Percentiles rank a stretch among this genome's conserved stretches.
phyloP scores from a whole-genome alignment of 2,113 vertebrate genomes.

The Motacilla tschutschensis region DNA sequence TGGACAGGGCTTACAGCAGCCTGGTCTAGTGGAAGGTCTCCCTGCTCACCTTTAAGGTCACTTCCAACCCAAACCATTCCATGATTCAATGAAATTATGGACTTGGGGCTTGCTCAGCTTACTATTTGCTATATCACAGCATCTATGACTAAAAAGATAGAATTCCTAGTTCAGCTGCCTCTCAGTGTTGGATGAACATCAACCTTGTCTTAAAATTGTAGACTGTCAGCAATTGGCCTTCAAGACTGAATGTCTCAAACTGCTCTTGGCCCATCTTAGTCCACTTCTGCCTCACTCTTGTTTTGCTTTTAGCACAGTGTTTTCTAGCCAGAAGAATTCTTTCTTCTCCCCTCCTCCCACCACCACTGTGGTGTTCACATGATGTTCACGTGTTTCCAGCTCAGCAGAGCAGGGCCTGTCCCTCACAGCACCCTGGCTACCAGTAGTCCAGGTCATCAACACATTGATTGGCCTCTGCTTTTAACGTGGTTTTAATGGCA shows the following conservation, averaged over 20 bases:
- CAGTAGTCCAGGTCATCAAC: neutral
- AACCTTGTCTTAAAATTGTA: neutral
- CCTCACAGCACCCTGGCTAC: neutral
- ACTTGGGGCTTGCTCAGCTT: rapidly evolving
- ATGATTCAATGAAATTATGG: neutral
- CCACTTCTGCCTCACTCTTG: neutral
- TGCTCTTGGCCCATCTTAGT: neutral
- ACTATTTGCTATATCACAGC: neutral
- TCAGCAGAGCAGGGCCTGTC: neutral
- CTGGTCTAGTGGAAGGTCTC: neutral
- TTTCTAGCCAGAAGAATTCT: neutral
- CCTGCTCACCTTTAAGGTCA: neutral
- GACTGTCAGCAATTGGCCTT: neutral
- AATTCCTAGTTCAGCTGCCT: neutral
- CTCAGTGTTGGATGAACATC: neutral
- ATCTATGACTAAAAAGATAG: neutral
- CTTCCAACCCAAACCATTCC: neutral
- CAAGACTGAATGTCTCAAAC: neutral
- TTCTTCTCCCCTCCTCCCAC: neutral
- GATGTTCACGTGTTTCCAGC: neutral
- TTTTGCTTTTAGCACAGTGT: neutral
- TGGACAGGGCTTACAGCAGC: neutral
- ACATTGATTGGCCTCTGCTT: neutral
- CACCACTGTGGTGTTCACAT: neutral
- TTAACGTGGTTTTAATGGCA: neutral